These are phyloP conservation scores for Acleris holmiana DNA, from an alignment of 2,888 invertebrate species.

Conservation along the genomic window DNA sequence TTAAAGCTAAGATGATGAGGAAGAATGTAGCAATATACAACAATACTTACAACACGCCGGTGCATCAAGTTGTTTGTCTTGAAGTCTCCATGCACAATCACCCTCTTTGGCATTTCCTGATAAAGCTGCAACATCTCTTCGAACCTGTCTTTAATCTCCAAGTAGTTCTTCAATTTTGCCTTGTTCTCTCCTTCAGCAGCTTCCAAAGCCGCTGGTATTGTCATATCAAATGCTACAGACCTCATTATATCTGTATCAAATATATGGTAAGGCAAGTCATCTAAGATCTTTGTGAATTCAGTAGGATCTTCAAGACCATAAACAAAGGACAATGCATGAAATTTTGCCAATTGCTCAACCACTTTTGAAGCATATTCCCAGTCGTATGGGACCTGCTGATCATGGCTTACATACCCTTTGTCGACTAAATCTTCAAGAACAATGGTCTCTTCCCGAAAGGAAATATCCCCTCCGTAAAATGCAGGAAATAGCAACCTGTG, in stretches of 20 bases:
- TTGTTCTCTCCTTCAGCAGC: conserved; percentile 15
- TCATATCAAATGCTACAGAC: conserved; percentile 10
- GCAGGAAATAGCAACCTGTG: conserved; percentile 26
- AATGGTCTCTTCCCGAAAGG: conserved; percentile 23
- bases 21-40: not conserved
- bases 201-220: conserved; percentile 13
- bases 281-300: conserved; percentile 10
- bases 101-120: conserved; percentile 5
- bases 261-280: conserved; percentile 12
- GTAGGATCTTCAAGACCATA: conserved; percentile 20
- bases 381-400: conserved; percentile 15
- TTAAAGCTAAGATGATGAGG: not conserved
- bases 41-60: conserved; percentile 25
- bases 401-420: conserved; percentile 23
- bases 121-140: conserved; percentile 21
- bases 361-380: conserved; percentile 36
- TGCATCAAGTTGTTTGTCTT: conserved; percentile 37
- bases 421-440: conserved; percentile 31
- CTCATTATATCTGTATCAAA: conserved; percentile 16
- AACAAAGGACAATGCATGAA: conserved; percentile 37
- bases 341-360: conserved; percentile 35
- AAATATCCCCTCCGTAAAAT: conserved; percentile 25
- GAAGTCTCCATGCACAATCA: conserved; percentile 37
- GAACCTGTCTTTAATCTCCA: conserved; percentile 12
- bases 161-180: conserved; percentile 13